Conservation (phyloP, 2,113 vertebrate species). For the Amphiprion percula region DNA sequence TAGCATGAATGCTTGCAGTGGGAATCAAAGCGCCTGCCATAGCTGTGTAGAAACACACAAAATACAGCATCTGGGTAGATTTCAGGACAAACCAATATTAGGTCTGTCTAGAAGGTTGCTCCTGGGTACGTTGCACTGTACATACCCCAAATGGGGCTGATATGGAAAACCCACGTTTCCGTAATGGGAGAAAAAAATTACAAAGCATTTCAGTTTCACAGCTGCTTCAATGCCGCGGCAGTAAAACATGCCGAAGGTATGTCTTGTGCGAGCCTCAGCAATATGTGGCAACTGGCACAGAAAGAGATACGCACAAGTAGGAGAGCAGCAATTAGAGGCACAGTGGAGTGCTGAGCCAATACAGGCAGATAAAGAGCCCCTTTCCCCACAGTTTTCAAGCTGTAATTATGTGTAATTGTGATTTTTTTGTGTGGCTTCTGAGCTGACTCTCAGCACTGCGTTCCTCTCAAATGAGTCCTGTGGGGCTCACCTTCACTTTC, state of each 20-base stretch:
- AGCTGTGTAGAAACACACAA: background rate
- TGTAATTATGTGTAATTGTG: constrained; percentile 82
- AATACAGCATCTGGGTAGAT: background rate
- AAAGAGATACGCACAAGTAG: constrained; percentile 62
- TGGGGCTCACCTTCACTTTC: constrained; percentile 79
- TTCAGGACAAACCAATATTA: constrained; percentile 2
- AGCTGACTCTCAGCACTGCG: constrained; percentile 67
- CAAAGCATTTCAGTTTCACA: constrained; percentile 16
- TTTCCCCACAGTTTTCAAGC: constrained; percentile 73
- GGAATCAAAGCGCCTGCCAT: constrained; percentile 22
- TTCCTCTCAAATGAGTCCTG: constrained; percentile 77
- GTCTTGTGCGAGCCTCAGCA: constrained; percentile 53
- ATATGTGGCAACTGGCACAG: constrained; percentile 53
- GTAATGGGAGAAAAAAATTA: background rate
- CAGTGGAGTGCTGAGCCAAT: constrained; percentile 74
- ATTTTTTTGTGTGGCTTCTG: constrained; percentile 66
- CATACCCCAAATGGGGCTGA: background rate
- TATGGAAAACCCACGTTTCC: background rate
- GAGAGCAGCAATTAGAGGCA: constrained; percentile 75
- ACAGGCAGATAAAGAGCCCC: constrained; percentile 76
- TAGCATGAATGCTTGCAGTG: constrained; percentile 19
- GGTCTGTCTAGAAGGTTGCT: background rate
- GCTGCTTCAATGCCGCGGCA: constrained; percentile 20
- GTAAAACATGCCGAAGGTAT: constrained; percentile 5
- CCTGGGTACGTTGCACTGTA: background rate